Evolutionary conservation across 1,140 invertebrate species (phyloP).

Genomic region (Heterodera schachtii): DNA sequence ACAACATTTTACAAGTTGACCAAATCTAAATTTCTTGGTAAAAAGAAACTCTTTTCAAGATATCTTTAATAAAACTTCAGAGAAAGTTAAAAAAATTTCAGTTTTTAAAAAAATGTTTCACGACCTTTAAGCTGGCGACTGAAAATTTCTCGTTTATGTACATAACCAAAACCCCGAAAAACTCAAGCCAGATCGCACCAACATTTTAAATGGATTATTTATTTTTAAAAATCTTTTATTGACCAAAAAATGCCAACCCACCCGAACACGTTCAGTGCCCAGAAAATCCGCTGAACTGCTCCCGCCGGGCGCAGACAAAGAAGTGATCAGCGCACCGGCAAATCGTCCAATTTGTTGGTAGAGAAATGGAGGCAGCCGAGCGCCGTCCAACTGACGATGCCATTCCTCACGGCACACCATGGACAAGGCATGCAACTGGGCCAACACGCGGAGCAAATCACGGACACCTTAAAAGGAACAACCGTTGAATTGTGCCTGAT

Average conservation of each 20-base stretch:
- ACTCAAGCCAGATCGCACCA: no score
- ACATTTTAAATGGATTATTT: no score
- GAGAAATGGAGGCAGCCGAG: conserved; percentile 37
- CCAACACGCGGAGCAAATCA: conserved; percentile 48
- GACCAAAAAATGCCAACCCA: neutral
- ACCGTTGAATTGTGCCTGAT: neutral
- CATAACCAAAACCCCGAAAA: no score
- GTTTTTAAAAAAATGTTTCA: no score
- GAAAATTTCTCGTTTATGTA: no score
- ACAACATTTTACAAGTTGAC: no score
- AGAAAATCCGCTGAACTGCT: neutral
- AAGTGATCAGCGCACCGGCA: neutral
- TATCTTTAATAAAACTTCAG: no score
- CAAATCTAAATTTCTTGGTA: no score
- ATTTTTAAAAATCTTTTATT: neutral
- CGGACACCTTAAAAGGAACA: conserved; percentile 27
- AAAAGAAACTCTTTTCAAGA: no score
- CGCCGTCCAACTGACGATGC: conserved; percentile 15
- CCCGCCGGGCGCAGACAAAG: neutral
- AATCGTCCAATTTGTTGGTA: conserved; percentile 45
- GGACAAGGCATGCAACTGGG: conserved; percentile 51
- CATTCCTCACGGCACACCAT: conserved; percentile 37
- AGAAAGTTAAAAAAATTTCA: no score
- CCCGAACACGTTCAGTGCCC: neutral
- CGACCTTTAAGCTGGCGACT: no score